phyloP scores from a whole-genome alignment of 2,113 vertebrate species.

The Rhombomys opimus region DNA sequence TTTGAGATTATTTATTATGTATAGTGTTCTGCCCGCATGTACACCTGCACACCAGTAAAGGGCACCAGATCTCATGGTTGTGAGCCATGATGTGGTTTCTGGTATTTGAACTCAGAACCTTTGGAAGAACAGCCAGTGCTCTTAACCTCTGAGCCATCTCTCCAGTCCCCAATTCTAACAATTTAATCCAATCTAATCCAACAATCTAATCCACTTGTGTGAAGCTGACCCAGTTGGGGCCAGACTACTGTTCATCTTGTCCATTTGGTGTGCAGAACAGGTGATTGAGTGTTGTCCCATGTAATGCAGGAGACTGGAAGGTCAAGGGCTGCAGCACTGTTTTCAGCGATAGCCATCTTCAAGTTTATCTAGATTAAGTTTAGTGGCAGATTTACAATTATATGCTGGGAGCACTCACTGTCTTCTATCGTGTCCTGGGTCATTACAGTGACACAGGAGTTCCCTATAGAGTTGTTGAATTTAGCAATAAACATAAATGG shows the following conservation, averaged over 20 bases:
- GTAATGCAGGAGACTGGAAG: background rate
- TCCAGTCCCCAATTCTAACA: background rate
- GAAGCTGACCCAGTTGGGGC: background rate
- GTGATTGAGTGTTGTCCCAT: background rate
- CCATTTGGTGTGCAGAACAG: background rate
- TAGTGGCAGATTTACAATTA: background rate
- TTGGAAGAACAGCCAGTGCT: no score
- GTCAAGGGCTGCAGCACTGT: background rate
- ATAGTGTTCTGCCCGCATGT: no score
- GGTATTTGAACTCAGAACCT: no score
- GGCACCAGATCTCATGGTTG: no score
- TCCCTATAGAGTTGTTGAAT: background rate
- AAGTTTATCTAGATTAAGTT: slow-evolving; percentile 12
- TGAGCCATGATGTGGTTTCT: no score
- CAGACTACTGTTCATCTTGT: background rate
- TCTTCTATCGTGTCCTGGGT: background rate
- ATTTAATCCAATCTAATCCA: background rate
- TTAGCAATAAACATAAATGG: background rate
- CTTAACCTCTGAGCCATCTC: no score
- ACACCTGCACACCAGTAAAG: no score
- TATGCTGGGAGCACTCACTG: background rate
- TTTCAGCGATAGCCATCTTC: background rate
- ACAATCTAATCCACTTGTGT: background rate
- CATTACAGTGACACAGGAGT: background rate
- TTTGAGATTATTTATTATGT: no score